These are phyloP conservation scores for Sciaenops ocellatus DNA, from an alignment of 2,797 vertebrate genomes.

Conservation along the genomic window DNA sequence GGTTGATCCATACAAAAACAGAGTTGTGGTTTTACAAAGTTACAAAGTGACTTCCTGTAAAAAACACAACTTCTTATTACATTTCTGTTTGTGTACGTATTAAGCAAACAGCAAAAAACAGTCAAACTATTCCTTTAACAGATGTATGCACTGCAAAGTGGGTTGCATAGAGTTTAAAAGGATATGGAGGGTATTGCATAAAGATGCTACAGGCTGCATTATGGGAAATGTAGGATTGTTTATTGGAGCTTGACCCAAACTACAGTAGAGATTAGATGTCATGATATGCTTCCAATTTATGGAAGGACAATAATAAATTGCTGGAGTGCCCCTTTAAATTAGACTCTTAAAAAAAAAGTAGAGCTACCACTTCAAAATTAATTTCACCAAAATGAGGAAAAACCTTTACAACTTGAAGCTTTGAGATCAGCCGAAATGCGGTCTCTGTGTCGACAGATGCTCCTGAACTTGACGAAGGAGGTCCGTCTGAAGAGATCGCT, in stretches of 20 bases:
- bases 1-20: not conserved
- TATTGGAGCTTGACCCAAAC: not conserved
- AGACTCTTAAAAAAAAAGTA: not conserved
- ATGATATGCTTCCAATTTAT: not conserved
- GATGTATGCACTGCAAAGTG: not conserved
- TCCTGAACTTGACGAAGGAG: conserved; percentile 9
- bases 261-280: not conserved
- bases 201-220: not conserved
- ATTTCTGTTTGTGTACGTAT: not conserved
- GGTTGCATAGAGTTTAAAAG: not conserved
- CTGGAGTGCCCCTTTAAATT: conserved; percentile 25
- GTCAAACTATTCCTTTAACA: not conserved
- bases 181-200: not conserved
- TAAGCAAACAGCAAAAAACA: not conserved
- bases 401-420: not conserved
- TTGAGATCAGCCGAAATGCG: conserved; percentile 2
- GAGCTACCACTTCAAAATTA: not conserved
- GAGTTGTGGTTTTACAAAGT: not conserved
- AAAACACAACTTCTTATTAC: not conserved
- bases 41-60: not conserved
- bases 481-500: conserved; percentile 3
- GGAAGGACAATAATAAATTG: not conserved
- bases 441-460: conserved; percentile 20
- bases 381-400: not conserved
- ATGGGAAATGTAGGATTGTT: not conserved